A percentile compares a stretch with the other conserved stretches of the same genome.
phyloP scores from a whole-genome alignment of 2,113 vertebrate species.

The Poecile atricapillus region DNA sequence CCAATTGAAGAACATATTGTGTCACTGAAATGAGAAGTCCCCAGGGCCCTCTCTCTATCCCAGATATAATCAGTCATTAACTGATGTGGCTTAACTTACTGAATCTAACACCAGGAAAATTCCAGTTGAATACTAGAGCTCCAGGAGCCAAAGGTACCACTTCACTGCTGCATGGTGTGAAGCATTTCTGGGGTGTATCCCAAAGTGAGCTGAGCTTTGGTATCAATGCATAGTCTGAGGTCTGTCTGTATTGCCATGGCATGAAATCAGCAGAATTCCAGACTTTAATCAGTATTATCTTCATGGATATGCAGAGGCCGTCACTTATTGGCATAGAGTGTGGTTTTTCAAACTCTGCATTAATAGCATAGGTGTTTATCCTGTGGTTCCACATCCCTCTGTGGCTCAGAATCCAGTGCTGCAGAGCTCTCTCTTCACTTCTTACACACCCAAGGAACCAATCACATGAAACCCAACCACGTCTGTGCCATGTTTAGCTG shows the following conservation, averaged over 20 bases:
- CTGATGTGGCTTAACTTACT: not conserved
- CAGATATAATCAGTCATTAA: not conserved
- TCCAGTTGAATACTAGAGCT: not conserved
- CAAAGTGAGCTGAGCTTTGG: not conserved
- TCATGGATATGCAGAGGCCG: fast-evolving
- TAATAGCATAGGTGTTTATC: not conserved
- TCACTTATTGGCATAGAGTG: not conserved
- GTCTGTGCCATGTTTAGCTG: fast-evolving
- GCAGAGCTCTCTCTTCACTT: not conserved
- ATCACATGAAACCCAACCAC: not conserved
- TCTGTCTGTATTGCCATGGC: not conserved
- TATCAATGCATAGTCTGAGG: not conserved
- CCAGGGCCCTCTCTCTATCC: fast-evolving
- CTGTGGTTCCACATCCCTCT: not conserved
- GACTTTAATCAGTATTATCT: not conserved
- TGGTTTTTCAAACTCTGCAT: not conserved
- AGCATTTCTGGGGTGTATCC: not conserved
- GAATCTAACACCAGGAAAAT: not conserved
- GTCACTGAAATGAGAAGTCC: not conserved
- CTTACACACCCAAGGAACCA: not conserved
- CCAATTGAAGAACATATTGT: not conserved
- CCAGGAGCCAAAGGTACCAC: not conserved
- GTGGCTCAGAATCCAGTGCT: not conserved
- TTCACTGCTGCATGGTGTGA: not conserved
- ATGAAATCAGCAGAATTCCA: not conserved